Evolutionary conservation across 2,797 vertebrate genomes (phyloP).

Genomic region (Bradypodion pumilum): DNA sequence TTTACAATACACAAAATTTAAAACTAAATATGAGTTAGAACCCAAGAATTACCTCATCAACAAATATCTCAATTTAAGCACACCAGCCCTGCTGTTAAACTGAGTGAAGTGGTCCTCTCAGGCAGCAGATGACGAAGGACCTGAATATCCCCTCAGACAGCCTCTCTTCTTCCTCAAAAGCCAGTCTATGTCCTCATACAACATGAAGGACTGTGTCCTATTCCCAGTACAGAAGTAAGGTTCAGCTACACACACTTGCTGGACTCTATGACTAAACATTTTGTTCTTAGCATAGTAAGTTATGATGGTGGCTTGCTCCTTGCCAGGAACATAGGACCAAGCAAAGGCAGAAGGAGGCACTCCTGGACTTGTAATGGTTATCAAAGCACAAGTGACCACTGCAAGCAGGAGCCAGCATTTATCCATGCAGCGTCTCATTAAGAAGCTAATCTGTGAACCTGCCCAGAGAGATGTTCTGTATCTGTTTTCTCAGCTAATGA

Average conservation of each 20-base stretch:
- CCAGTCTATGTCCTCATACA: too few species aligned
- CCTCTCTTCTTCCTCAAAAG: too few species aligned
- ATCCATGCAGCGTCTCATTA: conserved; percentile 9
- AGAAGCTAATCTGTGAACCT: conserved; percentile 9
- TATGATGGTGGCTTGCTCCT: neutral
- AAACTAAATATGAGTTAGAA: neutral
- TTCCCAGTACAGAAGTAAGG: too few species aligned
- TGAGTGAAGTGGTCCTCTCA: neutral
- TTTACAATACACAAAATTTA: neutral
- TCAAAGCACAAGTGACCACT: neutral
- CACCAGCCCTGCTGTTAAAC: too few species aligned
- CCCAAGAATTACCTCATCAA: neutral
- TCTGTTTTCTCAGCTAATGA: neutral
- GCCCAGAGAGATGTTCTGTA: neutral
- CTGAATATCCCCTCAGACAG: too few species aligned
- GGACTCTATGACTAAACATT: too few species aligned
- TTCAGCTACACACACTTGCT: too few species aligned
- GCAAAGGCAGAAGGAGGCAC: neutral
- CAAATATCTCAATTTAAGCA: neutral
- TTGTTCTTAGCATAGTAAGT: too few species aligned
- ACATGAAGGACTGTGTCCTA: too few species aligned
- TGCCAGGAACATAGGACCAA: neutral
- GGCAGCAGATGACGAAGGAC: too few species aligned
- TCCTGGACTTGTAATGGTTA: neutral
- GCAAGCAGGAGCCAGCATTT: neutral